Evolutionary conservation across 2,113 vertebrate genomes (phyloP).

Genomic region (Cryptomyrus ogoouensis): DNA sequence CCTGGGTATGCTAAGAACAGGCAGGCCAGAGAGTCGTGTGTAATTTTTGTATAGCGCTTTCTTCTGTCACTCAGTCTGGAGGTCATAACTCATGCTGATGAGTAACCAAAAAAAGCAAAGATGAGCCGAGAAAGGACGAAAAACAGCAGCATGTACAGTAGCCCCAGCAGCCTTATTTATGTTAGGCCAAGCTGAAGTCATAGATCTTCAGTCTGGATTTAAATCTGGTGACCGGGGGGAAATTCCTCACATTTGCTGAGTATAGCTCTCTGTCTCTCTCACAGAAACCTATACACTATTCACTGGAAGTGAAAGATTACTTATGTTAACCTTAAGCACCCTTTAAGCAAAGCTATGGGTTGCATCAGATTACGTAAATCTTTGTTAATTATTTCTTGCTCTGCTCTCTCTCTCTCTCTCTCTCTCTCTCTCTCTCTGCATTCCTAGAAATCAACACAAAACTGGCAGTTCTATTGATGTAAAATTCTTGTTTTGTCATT

Average conservation of each 20-base stretch:
- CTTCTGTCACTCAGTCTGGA: neutral
- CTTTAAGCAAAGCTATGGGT: neutral
- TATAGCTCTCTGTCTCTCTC: neutral
- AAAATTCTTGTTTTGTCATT: neutral
- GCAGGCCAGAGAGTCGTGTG: neutral
- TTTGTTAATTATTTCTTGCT: neutral
- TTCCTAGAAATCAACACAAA: neutral
- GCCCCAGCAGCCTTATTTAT: neutral
- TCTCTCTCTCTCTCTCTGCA: neutral
- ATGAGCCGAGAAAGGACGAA: neutral
- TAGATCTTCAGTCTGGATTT: neutral
- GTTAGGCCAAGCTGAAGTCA: neutral
- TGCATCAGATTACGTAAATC: neutral
- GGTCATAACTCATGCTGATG: neutral
- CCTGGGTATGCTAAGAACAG: neutral
- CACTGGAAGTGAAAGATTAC: neutral
- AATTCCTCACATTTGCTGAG: neutral
- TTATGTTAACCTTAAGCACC: neutral
- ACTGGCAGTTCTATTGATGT: neutral
- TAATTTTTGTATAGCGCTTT: neutral
- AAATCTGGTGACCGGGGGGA: neutral
- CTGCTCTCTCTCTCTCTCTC: neutral
- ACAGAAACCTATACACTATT: neutral
- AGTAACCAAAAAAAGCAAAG: neutral
- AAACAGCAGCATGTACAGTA: neutral